Evolutionary conservation across 1,140 invertebrate genomes (phyloP), one percentile per base, ranked within the genome.

Genomic region (Neodiprion virginianus): DNA sequence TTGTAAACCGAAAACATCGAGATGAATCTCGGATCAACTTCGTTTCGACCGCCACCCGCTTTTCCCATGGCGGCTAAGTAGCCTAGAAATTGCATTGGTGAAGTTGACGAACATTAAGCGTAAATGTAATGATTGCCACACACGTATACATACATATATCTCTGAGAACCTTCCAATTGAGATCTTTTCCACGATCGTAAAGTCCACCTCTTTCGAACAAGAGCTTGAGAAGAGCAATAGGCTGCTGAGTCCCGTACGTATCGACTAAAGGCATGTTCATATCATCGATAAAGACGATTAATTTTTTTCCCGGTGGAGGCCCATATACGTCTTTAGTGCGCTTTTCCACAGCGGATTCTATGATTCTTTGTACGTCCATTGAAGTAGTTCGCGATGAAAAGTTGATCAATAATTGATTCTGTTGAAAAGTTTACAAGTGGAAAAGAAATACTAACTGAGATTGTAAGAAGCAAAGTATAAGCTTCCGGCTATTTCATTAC

Each of bases 261-360:
- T 94, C 95, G 47, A 96, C 94, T 87, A 95, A 92, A 53, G 96
- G 96, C 96, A 97, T 97, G 85, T 98, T 97, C 93, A 98, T 94
- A 81, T 98, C 96, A 84, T 98, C 97, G 77, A 98, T 94, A 83
- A 98, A 98, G 77, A 96, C 91, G 67, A 97, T 89, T 78, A 98
- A 89, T 81, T 94, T 93, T 88, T 96, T 97, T 21, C 96, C 96
- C 65, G 94, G 90, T 7, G 95, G 92, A 72, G 96, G 96, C 0
- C 96, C 96, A 82, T 94, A 97, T 21, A 93, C 93, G 83, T 97
- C 94, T 85, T 96, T 96, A 4, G 96, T 97, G 77, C 96, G 89
- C 86, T 97, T 97, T 82, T 97, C 95, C 5, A 97, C 92, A 47
- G 92, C 92, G 0, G 95, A 93, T 88, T 98, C 96, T 72, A 98